Evolutionary conservation across 2,113 vertebrate species (phyloP).

Genomic region (Sclerurus mexicanus): DNA sequence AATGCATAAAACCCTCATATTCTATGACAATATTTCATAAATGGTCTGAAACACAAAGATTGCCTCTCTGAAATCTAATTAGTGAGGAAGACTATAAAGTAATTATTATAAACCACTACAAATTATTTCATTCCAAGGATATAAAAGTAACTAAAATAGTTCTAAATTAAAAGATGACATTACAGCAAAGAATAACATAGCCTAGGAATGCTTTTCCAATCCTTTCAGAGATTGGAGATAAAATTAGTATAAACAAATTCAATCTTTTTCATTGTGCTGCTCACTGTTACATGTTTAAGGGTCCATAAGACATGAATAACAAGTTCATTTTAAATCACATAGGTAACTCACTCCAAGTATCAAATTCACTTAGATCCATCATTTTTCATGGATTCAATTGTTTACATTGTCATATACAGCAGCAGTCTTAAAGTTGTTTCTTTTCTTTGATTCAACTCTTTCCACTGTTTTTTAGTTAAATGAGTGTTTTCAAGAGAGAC

Average conservation of each 20-base stretch:
- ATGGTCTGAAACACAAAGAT: background rate
- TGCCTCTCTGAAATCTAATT: conserved; percentile 27
- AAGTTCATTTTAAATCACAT: conserved; percentile 6
- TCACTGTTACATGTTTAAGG: background rate
- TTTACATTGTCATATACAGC: background rate
- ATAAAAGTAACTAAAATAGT: background rate
- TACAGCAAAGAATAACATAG: background rate
- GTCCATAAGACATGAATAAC: background rate
- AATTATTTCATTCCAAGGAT: background rate
- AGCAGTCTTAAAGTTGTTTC: background rate
- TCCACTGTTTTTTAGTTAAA: background rate
- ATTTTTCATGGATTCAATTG: background rate
- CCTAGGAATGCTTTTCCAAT: background rate
- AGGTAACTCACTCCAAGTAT: conserved; percentile 4
- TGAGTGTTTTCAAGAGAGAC: background rate
- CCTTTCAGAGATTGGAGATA: background rate
- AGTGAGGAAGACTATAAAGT: background rate
- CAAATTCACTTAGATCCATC: conserved; percentile 27
- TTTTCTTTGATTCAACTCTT: background rate
- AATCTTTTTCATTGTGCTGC: background rate
- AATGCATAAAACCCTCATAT: background rate
- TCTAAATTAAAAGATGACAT: background rate
- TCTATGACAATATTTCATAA: background rate
- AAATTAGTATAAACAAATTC: background rate
- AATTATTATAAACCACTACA: conserved; percentile 4